Base-by-base conservation (phyloP, 2,888 invertebrate genomes). In the Caenorhabditis zanzibari region DNA sequence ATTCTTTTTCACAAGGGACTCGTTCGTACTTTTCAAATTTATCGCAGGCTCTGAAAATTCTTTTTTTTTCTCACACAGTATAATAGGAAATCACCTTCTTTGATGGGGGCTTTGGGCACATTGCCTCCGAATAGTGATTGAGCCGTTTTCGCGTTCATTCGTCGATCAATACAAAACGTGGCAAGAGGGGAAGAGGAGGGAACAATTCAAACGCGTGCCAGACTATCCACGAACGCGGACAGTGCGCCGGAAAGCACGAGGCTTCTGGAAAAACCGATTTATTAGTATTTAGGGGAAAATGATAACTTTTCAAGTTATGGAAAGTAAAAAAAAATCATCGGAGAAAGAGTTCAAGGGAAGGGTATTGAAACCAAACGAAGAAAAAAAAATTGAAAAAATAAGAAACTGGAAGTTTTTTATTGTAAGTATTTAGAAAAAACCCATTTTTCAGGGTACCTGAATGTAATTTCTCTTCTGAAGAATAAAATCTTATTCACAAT, bases 91-190 rank as follows among this genome's bases (percentile, higher is more conserved):
- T 5, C 16, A 77, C 77, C 77, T 44, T 77, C 77, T 59, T 63
- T 69, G 0, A 68, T 56, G 22, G 49, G 16, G 0, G 61, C 22
- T 32, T 77, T 77, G 32, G n/a, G 14, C n/a, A 41, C 24, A 9
- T 22, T 28, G 19, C 22, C 69, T 68, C 68, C 77, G 22, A 77
- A 77, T 19, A 77, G 24, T 2, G 69, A 71, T 35, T 77, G 77
- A 3, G 77, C 77, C 2, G 71, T 71, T 77, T 71, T 63, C 6
- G 77, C 69, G 28, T 77, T 59, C 77, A 77, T 77, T 19, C 14
- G n/a, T 41, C 47, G 10, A 38, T 38, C 41, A 35, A 61, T 61
- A 41, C 22, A 12, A n/a, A 24, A 12, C 26, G 54, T 24, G 26
- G 14, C 24, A 26, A 54, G 10, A 12, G 16, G 28, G 10, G 14